Percentiles rank a stretch among this genome's conserved stretches.
phyloP scores from a whole-genome alignment of 2,888 invertebrate species.

The Euzetes globulus region DNA sequence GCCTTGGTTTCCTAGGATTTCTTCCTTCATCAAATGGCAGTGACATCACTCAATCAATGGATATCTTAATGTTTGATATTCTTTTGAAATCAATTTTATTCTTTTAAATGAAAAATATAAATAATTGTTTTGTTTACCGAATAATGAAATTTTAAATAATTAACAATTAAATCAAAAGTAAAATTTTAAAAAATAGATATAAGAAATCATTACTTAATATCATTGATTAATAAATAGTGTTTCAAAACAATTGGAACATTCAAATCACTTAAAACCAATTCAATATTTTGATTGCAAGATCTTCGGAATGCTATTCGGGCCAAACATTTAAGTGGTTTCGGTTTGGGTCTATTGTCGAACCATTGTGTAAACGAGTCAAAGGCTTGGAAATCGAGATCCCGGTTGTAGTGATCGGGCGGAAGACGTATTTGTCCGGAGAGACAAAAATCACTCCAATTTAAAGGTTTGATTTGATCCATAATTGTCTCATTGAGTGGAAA shows the following conservation, averaged over 20 bases:
- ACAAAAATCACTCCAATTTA: conserved; percentile 12
- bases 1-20: too few relatives aligned
- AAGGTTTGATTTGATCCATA: background rate
- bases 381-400: background rate
- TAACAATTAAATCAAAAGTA: too few relatives aligned
- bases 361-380: background rate
- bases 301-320: background rate
- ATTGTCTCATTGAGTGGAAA: background rate
- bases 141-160: too few relatives aligned
- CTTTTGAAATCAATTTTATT: too few relatives aligned
- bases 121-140: too few relatives aligned
- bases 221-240: conserved; percentile 11
- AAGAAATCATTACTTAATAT: background rate
- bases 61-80: too few relatives aligned
- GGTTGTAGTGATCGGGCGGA: conserved; percentile 12
- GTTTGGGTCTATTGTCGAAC: background rate
- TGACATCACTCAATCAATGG: too few relatives aligned
- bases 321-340: background rate
- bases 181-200: too few relatives aligned
- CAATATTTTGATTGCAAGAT: background rate
- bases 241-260: background rate
- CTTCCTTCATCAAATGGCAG: too few relatives aligned
- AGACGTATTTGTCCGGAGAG: background rate
- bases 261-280: background rate
- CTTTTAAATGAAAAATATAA: too few relatives aligned